A percentile compares a stretch with the other conserved stretches of the same genome.
Conservation (phyloP, 2,888 invertebrate species). For the Poecilobothrus nobilitatus region DNA sequence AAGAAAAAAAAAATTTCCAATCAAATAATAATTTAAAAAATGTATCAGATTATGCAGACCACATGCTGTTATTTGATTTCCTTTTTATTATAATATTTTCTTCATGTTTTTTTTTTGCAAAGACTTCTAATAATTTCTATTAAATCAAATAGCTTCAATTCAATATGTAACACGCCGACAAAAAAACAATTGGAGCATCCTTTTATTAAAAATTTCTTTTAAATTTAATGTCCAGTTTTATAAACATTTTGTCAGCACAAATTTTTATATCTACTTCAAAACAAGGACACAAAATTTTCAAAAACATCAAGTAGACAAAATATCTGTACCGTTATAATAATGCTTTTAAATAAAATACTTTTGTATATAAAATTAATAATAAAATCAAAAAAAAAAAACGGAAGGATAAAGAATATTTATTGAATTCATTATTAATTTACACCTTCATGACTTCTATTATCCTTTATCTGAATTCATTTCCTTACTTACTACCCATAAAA, state of each 20-base stretch:
- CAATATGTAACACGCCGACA: background rate
- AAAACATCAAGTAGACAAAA: background rate
- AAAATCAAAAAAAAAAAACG: background rate
- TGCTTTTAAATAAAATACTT: background rate
- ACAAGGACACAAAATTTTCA: background rate
- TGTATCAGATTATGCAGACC: conserved; percentile 8
- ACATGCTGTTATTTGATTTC: conserved; percentile 10
- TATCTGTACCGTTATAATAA: background rate
- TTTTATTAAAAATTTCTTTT: background rate
- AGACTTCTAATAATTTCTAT: too few relatives aligned
- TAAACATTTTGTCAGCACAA: background rate
- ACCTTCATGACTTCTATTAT: background rate
- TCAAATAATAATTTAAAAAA: conserved; percentile 4
- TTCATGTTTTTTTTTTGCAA: background rate
- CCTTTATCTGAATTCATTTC: too few relatives aligned
- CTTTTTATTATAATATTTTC: background rate
- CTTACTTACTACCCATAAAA: too few relatives aligned
- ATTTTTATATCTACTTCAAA: background rate
- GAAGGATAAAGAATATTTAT: background rate
- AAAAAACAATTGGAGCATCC: background rate
- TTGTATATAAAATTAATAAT: too few relatives aligned
- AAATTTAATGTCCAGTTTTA: background rate
- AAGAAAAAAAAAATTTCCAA: background rate
- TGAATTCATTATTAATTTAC: background rate
- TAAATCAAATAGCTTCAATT: background rate